Percentiles rank a stretch among this genome's conserved stretches.
Conservation (phyloP, 2,888 invertebrate species). For the Mamestra brassicae region DNA sequence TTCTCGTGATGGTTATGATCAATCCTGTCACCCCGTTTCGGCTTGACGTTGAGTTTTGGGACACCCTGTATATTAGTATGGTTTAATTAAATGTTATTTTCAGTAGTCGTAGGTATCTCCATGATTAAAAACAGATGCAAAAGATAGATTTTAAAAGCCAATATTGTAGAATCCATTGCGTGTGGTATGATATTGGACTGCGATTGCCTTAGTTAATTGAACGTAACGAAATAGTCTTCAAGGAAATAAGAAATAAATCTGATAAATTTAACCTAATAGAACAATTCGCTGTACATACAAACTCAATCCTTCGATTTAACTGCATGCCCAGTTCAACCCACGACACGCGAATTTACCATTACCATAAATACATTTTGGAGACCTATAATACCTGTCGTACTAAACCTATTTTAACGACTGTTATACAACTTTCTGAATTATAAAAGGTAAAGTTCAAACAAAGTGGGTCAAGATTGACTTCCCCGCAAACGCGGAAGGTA, state of each 20-base stretch:
- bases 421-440: slow-evolving; percentile 62
- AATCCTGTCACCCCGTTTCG: too few relatives aligned
- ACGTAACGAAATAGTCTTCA: neutral
- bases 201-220: neutral
- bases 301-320: slow-evolving; percentile 14
- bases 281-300: neutral
- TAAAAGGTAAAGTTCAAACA: slow-evolving; percentile 59
- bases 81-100: slow-evolving; percentile 17
- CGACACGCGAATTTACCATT: slow-evolving; percentile 60
- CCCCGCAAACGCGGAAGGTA: slow-evolving; percentile 67
- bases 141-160: neutral
- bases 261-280: neutral
- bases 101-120: neutral
- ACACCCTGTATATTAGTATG: too few relatives aligned
- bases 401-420: slow-evolving; percentile 66
- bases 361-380: slow-evolving; percentile 43
- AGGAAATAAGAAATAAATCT: neutral
- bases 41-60: too few relatives aligned
- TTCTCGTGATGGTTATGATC: too few relatives aligned
- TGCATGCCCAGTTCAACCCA: slow-evolving; percentile 5
- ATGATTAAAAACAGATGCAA: neutral
- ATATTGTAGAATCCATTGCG: neutral
- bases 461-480: slow-evolving; percentile 72
- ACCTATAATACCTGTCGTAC: slow-evolving; percentile 38
- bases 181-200: neutral